Evolutionary conservation across 2,888 invertebrate genomes (phyloP), one percentile per base, ranked within the genome.

Genomic region (Poecilobothrus nobilitatus): DNA sequence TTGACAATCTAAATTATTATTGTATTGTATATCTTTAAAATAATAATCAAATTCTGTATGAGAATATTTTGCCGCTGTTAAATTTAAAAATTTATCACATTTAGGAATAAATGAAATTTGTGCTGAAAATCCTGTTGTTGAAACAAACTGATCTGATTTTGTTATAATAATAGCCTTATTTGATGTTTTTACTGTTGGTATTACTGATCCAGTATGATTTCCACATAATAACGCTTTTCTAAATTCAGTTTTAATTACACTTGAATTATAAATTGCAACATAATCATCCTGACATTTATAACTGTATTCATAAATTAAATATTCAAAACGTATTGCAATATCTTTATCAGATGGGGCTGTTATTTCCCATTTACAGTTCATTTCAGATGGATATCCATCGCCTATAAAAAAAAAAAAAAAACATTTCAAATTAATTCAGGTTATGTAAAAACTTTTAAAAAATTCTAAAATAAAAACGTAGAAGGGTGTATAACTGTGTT

Each of bases 331-430:
- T n/a, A 92, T 74, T 10, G 87, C 80, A 10, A 91, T 84, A 64
- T 85, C 83, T 78, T 89, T 87, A 71, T 85, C 84, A 22, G 76
- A 73, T 1, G 90, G 91, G 1, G 93, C 93, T 68, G 85, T 85
- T 67, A 95, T 88, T 69, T 85, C 79, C 95, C 95, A 96, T 0
- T 85, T 82, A 78, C 95, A 95, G 74, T 87, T 86, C 74, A 88
- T 76, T 21, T 72, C 70, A 22, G 74, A 62, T 0, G 71, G 71
- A 66, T 78, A 78, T 1, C 73, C 87, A 1, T 77, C 76, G 27
- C 53, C 53, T 53, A n/a, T 15, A 9, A 9, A 12, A 44, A 9
- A 44, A 44, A 44, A 44, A 9, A 44, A 34, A 34, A 34, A 10
- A 27, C 27, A 27, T 27, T n/a, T n/a, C n/a, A n/a, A n/a, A n/a